Evolutionary conservation across 1,140 invertebrate species (phyloP), one percentile per base, ranked within the genome.

Genomic region (Cydia fagiglandana): DNA sequence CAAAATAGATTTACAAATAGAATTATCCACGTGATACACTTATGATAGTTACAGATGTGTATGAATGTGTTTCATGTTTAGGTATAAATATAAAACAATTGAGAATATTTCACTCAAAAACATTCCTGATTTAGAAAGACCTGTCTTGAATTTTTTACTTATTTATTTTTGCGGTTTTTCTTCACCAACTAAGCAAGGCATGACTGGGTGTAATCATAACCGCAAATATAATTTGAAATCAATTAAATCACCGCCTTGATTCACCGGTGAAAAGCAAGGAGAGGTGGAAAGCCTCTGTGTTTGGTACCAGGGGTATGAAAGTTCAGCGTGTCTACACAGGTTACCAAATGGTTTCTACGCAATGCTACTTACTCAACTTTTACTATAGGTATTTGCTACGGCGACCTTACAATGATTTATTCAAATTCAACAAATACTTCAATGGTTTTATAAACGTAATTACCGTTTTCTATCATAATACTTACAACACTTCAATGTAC

Each of bases 1-100:
- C 64, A 45, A 76, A 81, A 73, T 70, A 45, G 38, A 70, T 38
- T 70, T 38, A 70, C 38, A 70, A 41, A 17, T 70, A 74, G 38
- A 38, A 74, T 47, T 9, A 45, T 34, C 34, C 24, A 17, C 13
- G 30, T 70, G 56, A 61, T 70, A 70, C 28, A 34, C 64, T 68
- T 68, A 34, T 34, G 6, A 38, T 68, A 68, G 47, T n/a, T 17
- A 24, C 7, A 61, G 56, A 17, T 7, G 15, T 61, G 20, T 61
- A 10, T 17, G 53, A 56, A 56, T 61, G 56, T 61, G 56, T 61
- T 61, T 53, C 20, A 24, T 61, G 56, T 61, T 61, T 24, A 56
- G 9, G n/a, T 10, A 4, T 24, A 61, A 24, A 61, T 61, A 61
- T 61, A 61, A 61, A 17, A 24, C 56, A 6, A 53, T 7, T 47